Evolutionary conservation across 2,113 vertebrate species (phyloP), one percentile per base, ranked within the genome.

Genomic region (Pollimyrus isidori): DNA sequence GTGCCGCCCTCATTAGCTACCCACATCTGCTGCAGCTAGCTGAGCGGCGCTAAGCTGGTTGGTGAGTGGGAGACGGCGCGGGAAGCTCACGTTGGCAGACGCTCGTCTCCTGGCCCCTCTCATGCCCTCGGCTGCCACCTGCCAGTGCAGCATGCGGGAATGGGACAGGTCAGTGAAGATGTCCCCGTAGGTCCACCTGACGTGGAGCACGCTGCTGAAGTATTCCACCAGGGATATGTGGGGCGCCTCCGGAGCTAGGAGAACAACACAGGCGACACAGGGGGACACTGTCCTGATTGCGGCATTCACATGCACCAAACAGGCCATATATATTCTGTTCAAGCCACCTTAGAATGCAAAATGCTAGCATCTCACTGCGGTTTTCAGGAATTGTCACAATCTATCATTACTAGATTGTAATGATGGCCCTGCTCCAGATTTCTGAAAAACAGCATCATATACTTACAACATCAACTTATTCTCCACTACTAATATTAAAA

Each of bases 121-220:
- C 95, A 93, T 97, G 69, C 98, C 97, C 69, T 98, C 96, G 0
- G 97, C 98, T 10, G 96, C 92, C 0, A 99, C 96, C 96, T 97
- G 97, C 98, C 98, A 99, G 91, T 99, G 98, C 15, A 98, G 93
- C 96, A 99, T 97, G 88, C 97, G 95, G 83, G 98, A 99, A 92
- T 99, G 97, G 0, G 97, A 97, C 80, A 99, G 96, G 91, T 98
- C 97, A 1, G 97, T 96, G 30, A 95, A 96, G 91, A 96, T 95
- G 88, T 97, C 97, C 0, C 98, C 97, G 0, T 99, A 99, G 0
- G 93, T 97, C 98, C 98, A 99, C 85, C 96, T 97, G 86, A 99
- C 82, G 0, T 96, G 97, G 88, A 99, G 90, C 3, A 97, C 92
- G 15, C 96, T 97, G n/a, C 97, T 97, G 52, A 96, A 95, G 91